Evolutionary conservation across 2,888 invertebrate genomes (phyloP).

Genomic region (Apoda limacodes): DNA sequence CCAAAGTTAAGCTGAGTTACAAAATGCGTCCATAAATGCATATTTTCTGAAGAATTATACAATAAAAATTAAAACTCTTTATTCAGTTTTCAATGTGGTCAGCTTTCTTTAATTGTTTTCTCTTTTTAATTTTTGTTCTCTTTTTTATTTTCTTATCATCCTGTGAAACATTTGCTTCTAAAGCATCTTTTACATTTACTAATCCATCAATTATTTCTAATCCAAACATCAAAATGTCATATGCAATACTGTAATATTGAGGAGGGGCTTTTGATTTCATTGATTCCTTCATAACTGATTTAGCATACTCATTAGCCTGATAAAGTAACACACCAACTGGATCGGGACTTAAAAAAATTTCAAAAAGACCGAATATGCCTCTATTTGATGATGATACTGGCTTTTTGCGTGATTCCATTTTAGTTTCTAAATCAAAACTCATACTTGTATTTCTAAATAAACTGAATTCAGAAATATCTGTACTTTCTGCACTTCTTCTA

Average conservation of each 20-base stretch:
- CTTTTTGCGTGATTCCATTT: not conserved
- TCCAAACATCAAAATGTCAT: slow-evolving; percentile 39
- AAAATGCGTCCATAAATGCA: too few relatives aligned
- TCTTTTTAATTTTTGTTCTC: slow-evolving; percentile 19
- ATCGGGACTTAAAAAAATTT: slow-evolving; percentile 30
- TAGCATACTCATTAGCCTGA: slow-evolving; percentile 31
- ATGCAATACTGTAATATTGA: slow-evolving; percentile 38
- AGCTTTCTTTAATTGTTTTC: too few relatives aligned
- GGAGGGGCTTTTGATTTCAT: slow-evolving; percentile 37
- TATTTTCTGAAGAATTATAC: too few relatives aligned
- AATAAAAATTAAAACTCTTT: too few relatives aligned
- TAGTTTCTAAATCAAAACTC: too few relatives aligned
- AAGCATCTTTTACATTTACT: slow-evolving; percentile 32
- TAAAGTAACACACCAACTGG: slow-evolving; percentile 28
- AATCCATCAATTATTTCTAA: slow-evolving; percentile 46
- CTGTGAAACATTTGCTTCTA: slow-evolving; percentile 19
- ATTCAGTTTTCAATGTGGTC: too few relatives aligned
- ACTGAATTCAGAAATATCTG: not conserved
- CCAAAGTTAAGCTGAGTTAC: too few relatives aligned
- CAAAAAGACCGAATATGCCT: slow-evolving; percentile 29
- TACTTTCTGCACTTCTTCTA: not conserved
- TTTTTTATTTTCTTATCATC: slow-evolving; percentile 19
- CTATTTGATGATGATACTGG: slow-evolving; percentile 13
- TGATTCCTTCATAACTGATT: slow-evolving; percentile 30
- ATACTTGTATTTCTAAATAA: too few relatives aligned